Conservation (phyloP, 2,797 vertebrate species). For the Hirundo rustica region DNA sequence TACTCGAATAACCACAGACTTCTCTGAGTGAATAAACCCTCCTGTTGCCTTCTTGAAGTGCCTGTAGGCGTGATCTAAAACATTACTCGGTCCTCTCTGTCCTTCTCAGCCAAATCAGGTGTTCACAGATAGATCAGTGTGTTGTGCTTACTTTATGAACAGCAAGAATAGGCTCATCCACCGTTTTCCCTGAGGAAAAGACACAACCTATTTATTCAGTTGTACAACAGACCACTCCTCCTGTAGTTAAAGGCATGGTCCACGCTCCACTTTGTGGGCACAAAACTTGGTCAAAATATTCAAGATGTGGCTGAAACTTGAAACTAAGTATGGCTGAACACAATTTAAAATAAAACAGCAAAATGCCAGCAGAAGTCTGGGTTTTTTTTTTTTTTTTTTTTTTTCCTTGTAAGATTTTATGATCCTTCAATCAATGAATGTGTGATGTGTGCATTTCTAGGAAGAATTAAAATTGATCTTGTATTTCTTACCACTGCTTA, state of each 20-base stretch:
- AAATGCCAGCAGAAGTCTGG: neutral
- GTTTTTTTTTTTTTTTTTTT: no score
- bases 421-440: neutral
- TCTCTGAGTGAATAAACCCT: neutral
- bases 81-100: neutral
- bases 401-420: neutral
- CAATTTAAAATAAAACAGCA: neutral
- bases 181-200: neutral
- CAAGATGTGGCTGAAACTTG: neutral
- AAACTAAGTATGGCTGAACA: neutral
- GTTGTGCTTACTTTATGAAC: neutral
- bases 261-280: neutral
- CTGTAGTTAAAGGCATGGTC: neutral
- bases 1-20: constrained; percentile 6
- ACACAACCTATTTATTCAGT: neutral
- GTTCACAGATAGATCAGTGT: neutral
- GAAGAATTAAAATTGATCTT: neutral
- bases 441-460: neutral
- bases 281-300: neutral
- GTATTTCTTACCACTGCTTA: neutral
- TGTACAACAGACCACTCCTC: neutral
- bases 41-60: constrained; percentile 27
- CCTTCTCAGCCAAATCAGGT: neutral
- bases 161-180: neutral
- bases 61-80: constrained; percentile 24